A percentile compares a stretch with the other conserved stretches of the same genome.
phyloP scores from a whole-genome alignment of 2,113 vertebrate species.

The Hydrochoerus hydrochaeris region DNA sequence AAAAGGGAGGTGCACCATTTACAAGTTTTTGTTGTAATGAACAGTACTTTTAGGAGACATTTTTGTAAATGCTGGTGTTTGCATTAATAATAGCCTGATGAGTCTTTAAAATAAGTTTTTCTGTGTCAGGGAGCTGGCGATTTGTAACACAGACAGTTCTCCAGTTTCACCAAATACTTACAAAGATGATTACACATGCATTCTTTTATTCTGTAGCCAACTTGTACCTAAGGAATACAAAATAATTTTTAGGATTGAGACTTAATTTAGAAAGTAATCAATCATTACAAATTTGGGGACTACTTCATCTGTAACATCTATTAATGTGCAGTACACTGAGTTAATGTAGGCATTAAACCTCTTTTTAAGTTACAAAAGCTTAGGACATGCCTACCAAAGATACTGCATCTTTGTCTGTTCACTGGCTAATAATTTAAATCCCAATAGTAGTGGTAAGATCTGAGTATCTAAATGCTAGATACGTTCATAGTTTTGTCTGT shows the following conservation, averaged over 20 bases:
- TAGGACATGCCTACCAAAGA: not conserved
- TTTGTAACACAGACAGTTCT: not conserved
- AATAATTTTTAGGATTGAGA: conserved; percentile 51
- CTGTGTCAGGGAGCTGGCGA: not conserved
- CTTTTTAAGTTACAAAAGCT: not conserved
- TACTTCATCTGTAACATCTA: conserved; percentile 13
- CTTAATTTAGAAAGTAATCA: conserved; percentile 49
- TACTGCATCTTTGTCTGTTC: not conserved
- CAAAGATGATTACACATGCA: not conserved
- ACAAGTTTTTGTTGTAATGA: conserved; percentile 30
- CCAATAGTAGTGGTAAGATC: not conserved
- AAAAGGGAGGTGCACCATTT: not conserved
- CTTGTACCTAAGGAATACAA: conserved; percentile 68
- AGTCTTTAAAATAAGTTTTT: conserved; percentile 1
- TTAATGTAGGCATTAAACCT: conserved; percentile 14
- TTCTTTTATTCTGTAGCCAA: conserved; percentile 63
- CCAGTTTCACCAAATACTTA: conserved; percentile 26
- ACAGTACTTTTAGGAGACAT: not conserved
- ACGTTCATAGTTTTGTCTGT: not conserved
- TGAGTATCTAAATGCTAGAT: not conserved
- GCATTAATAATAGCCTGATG: not conserved
- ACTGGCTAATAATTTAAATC: conserved; percentile 42
- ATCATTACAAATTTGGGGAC: conserved; percentile 1
- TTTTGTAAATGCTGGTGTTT: conserved; percentile 17
- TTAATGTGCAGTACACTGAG: not conserved